A percentile compares a stretch with the other conserved stretches of the same genome.
phyloP scores from a whole-genome alignment of 2,888 invertebrate genomes.

The Erebia aethiops region DNA sequence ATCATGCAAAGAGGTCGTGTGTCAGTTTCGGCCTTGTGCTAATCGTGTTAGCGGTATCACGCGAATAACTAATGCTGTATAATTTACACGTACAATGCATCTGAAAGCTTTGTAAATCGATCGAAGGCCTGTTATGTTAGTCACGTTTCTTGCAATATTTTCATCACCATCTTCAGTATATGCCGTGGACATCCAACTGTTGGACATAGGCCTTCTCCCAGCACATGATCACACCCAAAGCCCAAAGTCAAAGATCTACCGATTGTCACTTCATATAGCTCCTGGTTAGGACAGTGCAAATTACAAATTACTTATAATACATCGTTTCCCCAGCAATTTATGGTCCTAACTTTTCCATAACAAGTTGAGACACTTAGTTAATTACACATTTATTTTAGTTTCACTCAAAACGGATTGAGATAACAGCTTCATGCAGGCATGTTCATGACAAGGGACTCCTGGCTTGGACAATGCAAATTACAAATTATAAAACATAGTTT shows the following conservation, averaged over 20 bases:
- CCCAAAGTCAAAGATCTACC: background rate
- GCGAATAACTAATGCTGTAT: conserved; percentile 65
- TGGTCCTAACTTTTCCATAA: background rate
- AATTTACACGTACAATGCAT: conserved; percentile 62
- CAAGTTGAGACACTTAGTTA: background rate
- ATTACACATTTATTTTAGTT: conserved; percentile 40
- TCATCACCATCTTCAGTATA: background rate
- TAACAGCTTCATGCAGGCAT: conserved; percentile 18
- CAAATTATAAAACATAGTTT: no score
- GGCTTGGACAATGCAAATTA: no score
- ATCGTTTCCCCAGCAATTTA: no score
- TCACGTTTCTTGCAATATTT: conserved; percentile 44
- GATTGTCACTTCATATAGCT: background rate
- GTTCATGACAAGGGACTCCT: conserved; percentile 10
- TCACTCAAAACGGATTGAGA: conserved; percentile 47
- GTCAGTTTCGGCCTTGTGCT: conserved; percentile 76
- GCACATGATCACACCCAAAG: background rate
- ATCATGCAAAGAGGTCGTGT: conserved; percentile 76
- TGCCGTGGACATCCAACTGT: background rate
- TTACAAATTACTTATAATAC: no score
- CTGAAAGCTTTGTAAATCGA: conserved; percentile 51
- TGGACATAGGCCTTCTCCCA: background rate
- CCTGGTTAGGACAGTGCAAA: background rate
- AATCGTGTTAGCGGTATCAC: conserved; percentile 74
- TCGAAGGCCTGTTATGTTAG: conserved; percentile 45